A percentile compares a stretch with the other conserved stretches of the same genome.
phyloP scores from a whole-genome alignment of 2,113 vertebrate species.

The Poeciliopsis occidentalis region DNA sequence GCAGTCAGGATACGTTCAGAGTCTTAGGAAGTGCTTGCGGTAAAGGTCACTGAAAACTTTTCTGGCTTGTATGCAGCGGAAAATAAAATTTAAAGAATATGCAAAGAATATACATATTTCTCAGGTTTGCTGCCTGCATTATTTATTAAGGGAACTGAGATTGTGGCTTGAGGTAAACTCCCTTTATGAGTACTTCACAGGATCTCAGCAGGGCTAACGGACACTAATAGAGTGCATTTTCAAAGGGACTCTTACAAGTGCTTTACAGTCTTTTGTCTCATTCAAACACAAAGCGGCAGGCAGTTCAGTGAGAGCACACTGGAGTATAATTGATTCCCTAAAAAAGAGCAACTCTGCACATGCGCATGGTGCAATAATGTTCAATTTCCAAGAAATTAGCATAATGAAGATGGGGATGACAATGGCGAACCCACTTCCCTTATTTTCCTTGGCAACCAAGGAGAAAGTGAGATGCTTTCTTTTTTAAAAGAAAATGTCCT shows the following conservation, averaged over 20 bases:
- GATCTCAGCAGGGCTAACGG: not conserved
- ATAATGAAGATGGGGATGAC: not conserved
- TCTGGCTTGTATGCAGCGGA: not conserved
- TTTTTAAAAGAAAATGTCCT: too few species aligned
- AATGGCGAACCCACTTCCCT: not conserved
- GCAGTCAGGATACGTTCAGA: not conserved
- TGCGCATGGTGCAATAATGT: not conserved
- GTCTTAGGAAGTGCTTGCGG: slow-evolving; percentile 7
- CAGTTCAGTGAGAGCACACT: not conserved
- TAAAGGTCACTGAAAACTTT: not conserved
- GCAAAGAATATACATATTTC: not conserved
- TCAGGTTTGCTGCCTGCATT: not conserved
- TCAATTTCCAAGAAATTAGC: not conserved
- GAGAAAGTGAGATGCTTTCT: too few species aligned
- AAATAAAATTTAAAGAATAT: not conserved
- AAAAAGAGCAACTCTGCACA: not conserved
- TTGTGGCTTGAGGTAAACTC: not conserved
- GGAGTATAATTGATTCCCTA: not conserved
- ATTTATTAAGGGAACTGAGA: not conserved
- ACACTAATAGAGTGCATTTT: not conserved
- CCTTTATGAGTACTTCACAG: not conserved
- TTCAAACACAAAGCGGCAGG: not conserved
- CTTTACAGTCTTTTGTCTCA: not conserved
- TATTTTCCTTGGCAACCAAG: not conserved
- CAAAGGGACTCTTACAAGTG: not conserved